Base-by-base conservation (phyloP, 2,888 invertebrate species). In the Cremastinae sp. region DNA sequence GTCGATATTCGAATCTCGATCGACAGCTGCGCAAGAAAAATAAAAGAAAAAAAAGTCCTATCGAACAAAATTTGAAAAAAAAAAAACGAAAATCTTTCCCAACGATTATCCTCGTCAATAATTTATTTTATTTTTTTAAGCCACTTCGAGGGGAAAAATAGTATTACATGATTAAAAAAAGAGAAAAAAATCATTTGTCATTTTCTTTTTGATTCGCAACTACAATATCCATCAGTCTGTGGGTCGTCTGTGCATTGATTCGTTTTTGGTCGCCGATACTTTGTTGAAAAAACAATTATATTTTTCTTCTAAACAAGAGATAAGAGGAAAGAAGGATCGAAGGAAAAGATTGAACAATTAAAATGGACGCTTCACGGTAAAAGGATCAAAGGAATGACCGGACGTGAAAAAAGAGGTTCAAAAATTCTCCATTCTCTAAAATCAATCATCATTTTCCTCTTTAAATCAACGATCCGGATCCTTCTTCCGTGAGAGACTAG, bases 241-340 rank as follows among this genome's bases (percentile, higher is more conserved):
- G 83, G 85, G 84, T 84, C 74, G 72, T 77, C 86, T 85, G 85
- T 86, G 86, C 85, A 84, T 83, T 79, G 79, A 80, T 83, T 77
- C 62, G 75, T 74, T 78, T 82, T 78, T 78, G 77, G 75, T 83
- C 80, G 59, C 71, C 79, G 79, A 79, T 79, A 76, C 74, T 69
- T 77, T 78, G 14, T 37, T 4, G 58, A 41, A 64, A 47, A 43
- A 51, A 66, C 28, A 56, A 65, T n/a, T 8, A 58, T 8, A 3
- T 28, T 28, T 5, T 28, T 28, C 28, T 28, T 28, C 28, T 28
- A 28, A 39, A 51, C 39, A 56, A 37, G 35, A 35, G 0, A 20
- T 14, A 58, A 71, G 55, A 28, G 35, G 56, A 37, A 55, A 64
- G 35, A 39, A 53, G 49, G 10, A 43, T 53, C 14, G 7, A 51